Percentiles rank a stretch among this genome's conserved stretches.
These are phyloP conservation scores for Athrips mouffetella DNA, from an alignment of 2,888 invertebrate genomes.

Conservation along the genomic window DNA sequence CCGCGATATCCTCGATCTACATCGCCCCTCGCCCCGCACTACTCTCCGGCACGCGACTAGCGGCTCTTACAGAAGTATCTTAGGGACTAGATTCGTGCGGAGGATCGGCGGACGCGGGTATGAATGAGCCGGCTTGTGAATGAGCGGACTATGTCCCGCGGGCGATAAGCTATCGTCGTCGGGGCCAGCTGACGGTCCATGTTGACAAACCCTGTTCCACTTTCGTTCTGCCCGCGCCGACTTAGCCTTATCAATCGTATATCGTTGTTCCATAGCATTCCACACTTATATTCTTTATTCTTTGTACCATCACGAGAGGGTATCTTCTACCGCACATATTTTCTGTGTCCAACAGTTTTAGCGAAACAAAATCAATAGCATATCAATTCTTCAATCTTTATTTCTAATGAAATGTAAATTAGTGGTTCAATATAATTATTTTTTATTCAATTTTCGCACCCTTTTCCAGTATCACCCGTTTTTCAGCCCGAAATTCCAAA, in stretches of 20 bases:
- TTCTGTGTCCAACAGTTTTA: no score
- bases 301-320: constrained; percentile 3
- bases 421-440: no score
- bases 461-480: no score
- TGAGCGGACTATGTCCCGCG: constrained; percentile 76
- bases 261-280: constrained; percentile 35
- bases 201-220: constrained; percentile 77
- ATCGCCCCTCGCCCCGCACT: constrained; percentile 54
- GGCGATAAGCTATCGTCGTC: constrained; percentile 70
- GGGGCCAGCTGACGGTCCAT: constrained; percentile 74
- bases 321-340: no score
- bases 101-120: constrained; percentile 47
- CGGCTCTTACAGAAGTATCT: constrained; percentile 39
- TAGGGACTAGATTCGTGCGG: constrained; percentile 49
- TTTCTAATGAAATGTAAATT: no score
- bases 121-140: constrained; percentile 76
- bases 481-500: no score
- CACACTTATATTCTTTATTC: constrained; percentile 17
- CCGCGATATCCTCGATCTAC: constrained; percentile 75
- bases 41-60: constrained; percentile 36
- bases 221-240: constrained; percentile 58
- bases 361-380: no score
- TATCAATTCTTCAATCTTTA: no score
- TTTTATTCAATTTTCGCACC: no score
- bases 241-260: constrained; percentile 62